A percentile compares a stretch with the other conserved stretches of the same genome.
phyloP scores from a whole-genome alignment of 2,797 vertebrate genomes.

The Sebastolobus alascanus region DNA sequence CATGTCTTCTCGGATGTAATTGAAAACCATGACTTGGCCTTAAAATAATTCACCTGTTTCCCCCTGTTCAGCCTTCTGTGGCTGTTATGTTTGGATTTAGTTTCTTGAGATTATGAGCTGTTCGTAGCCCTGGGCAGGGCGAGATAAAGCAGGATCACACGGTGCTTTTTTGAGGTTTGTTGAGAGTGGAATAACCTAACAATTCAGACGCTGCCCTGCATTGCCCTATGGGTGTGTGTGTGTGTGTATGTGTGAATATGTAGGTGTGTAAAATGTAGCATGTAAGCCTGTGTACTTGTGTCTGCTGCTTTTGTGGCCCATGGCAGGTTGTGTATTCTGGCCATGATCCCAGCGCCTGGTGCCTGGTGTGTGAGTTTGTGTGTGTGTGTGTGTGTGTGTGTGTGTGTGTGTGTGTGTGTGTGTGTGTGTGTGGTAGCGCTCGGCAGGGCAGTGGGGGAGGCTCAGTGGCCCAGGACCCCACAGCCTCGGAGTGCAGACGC shows the following conservation, averaged over 20 bases:
- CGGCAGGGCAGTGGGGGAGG: neutral
- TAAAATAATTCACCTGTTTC: slow-evolving; percentile 48
- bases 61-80: slow-evolving; percentile 32
- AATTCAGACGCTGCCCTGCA: slow-evolving; percentile 30
- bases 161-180: neutral
- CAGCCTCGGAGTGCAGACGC: slow-evolving; percentile 19
- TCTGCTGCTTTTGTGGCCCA: slow-evolving; percentile 22
- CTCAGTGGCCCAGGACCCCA: slow-evolving; percentile 28
- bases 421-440: neutral
- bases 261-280: slow-evolving; percentile 21
- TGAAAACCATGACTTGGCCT: slow-evolving; percentile 36
- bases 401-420: neutral
- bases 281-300: slow-evolving; percentile 13
- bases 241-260: neutral
- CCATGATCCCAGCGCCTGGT: slow-evolving; percentile 9
- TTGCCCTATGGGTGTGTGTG: neutral
- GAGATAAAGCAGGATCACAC: slow-evolving; percentile 53
- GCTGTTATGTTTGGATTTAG: slow-evolving; percentile 48
- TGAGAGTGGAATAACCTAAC: slow-evolving; percentile 34
- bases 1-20: slow-evolving; percentile 29
- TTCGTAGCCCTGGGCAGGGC: slow-evolving; percentile 20
- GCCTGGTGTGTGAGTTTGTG: slow-evolving; percentile 3
- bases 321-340: slow-evolving; percentile 41
- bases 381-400: slow-evolving; percentile 1
- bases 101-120: slow-evolving; percentile 53